Conservation (phyloP, 2,797 vertebrate genomes). For the Eidolon dupreanum region DNA sequence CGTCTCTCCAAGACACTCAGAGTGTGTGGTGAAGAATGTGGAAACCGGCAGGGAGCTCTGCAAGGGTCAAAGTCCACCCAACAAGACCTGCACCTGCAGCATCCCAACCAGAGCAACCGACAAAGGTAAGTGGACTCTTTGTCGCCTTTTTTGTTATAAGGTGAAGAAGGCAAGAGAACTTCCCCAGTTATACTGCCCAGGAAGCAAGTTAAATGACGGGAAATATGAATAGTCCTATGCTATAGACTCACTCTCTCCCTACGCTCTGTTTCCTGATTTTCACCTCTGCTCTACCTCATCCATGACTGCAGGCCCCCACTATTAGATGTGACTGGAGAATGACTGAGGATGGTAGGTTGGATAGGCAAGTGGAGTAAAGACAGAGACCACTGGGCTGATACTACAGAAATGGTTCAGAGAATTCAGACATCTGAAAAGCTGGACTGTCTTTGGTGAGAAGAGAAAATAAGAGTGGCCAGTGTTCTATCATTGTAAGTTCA, state of each 20-base stretch:
- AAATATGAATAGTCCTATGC: neutral
- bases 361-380: neutral
- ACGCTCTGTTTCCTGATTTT: neutral
- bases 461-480: neutral
- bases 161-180: neutral
- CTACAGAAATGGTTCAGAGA: neutral
- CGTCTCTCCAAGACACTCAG: slow-evolving; percentile 52
- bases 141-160: neutral
- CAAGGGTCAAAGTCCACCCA: slow-evolving; percentile 46
- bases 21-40: slow-evolving; percentile 81
- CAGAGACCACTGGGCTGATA: neutral
- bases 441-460: neutral
- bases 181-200: neutral
- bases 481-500: neutral
- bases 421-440: slow-evolving; percentile 20
- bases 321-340: neutral
- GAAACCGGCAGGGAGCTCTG: slow-evolving; percentile 79
- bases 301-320: neutral
- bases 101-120: slow-evolving; percentile 55
- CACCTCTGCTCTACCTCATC: neutral
- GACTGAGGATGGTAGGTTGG: neutral
- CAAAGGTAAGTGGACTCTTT: slow-evolving; percentile 76
- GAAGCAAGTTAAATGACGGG: neutral
- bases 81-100: slow-evolving; percentile 81
- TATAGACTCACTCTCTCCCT: neutral